Evolutionary conservation across 2,888 invertebrate genomes (phyloP).

Genomic region (Drosophila neoperkinsi): DNA sequence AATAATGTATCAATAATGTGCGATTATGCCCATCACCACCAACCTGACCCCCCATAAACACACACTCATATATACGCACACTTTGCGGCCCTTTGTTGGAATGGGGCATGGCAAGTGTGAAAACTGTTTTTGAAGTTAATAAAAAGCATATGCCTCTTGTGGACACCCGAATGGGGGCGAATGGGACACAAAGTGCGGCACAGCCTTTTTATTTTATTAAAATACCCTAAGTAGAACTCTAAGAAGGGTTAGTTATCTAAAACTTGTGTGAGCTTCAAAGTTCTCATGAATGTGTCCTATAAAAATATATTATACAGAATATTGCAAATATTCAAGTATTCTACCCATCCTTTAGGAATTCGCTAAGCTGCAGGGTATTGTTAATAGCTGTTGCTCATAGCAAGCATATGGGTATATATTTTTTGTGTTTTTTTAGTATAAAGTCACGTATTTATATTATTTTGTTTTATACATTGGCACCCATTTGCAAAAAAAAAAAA

Average conservation of each 20-base stretch:
- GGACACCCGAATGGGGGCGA: slow-evolving; percentile 15
- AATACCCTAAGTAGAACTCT: slow-evolving; percentile 15
- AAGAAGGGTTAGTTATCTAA: background rate
- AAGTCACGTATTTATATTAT: slow-evolving; percentile 64
- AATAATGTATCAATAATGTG: slow-evolving; percentile 71
- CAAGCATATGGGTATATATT: slow-evolving; percentile 11
- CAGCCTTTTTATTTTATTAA: slow-evolving; percentile 25
- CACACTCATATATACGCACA: slow-evolving; percentile 11
- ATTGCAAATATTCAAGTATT: background rate
- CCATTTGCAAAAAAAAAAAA: slow-evolving; percentile 13
- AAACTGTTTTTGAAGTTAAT: slow-evolving; percentile 60
- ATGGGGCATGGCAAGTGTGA: slow-evolving; percentile 22
- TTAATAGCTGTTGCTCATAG: slow-evolving; percentile 21
- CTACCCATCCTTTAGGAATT: background rate
- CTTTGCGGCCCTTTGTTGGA: slow-evolving; percentile 6
- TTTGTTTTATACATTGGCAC: slow-evolving; percentile 38
- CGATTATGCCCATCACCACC: slow-evolving; percentile 65
- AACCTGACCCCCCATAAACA: slow-evolving; percentile 14
- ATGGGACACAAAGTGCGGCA: slow-evolving; percentile 36
- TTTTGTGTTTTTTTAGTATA: slow-evolving; percentile 26
- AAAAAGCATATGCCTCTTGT: slow-evolving; percentile 41
- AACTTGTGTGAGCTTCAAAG: background rate
- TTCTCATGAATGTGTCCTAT: background rate
- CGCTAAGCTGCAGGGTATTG: background rate
- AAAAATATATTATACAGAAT: background rate